Percentiles rank a stretch among this genome's conserved stretches.
Conservation (phyloP, 1,140 invertebrate genomes). For the Lysiphlebus fabarum region DNA sequence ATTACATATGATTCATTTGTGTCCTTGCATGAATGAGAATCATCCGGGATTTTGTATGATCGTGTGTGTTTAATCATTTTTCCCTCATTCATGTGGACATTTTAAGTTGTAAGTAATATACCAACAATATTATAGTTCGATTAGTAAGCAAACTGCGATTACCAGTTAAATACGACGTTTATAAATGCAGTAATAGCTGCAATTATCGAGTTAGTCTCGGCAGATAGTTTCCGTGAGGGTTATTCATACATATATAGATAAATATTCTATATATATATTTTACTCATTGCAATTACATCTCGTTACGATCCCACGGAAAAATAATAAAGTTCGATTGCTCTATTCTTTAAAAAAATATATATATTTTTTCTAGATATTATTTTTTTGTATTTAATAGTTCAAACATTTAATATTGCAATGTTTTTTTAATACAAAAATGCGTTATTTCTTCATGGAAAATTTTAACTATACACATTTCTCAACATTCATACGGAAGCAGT, state of each 20-base stretch:
- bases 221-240: conserved; percentile 19
- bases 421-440: conserved; percentile 19
- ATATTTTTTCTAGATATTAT: not conserved
- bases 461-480: conserved; percentile 1
- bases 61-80: conserved; percentile 13
- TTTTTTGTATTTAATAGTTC: not conserved
- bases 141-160: conserved; percentile 38
- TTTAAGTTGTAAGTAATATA: not conserved
- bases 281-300: conserved; percentile 22
- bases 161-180: conserved; percentile 40
- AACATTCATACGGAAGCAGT: too few relatives aligned
- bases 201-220: conserved; percentile 29
- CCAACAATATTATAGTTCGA: conserved; percentile 21
- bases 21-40: too few relatives aligned
- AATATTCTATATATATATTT: not conserved
- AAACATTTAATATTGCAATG: not conserved
- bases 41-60: not conserved
- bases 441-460: conserved; percentile 6
- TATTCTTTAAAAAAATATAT: not conserved
- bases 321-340: conserved; percentile 17
- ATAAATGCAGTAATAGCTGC: conserved; percentile 27
- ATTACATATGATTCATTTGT: too few relatives aligned
- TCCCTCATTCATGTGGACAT: not conserved
- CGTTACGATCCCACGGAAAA: conserved; percentile 23
- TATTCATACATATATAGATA: conserved; percentile 26